phyloP scores from a whole-genome alignment of 2,888 invertebrate species.

The Cheilosia variabilis region DNA sequence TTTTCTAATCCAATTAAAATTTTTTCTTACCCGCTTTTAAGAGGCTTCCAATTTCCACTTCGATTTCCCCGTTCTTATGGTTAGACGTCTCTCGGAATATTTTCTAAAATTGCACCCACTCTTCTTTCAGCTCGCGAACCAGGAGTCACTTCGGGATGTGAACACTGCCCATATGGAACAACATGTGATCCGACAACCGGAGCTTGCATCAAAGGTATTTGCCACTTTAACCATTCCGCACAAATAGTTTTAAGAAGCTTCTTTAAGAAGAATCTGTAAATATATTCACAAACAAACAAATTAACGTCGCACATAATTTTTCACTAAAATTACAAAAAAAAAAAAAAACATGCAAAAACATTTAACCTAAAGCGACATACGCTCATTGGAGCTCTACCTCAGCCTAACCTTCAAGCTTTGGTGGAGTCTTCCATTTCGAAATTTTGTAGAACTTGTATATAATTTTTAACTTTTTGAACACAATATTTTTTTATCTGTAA shows the following conservation, averaged over 20 bases:
- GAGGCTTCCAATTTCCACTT: too few species aligned
- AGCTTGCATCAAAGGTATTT: slow-evolving; percentile 93
- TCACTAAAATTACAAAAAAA: slow-evolving; percentile 50
- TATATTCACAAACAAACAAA: slow-evolving; percentile 65
- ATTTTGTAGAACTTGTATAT: slow-evolving; percentile 60
- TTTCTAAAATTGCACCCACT: slow-evolving; percentile 20
- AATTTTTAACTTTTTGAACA: slow-evolving; percentile 44
- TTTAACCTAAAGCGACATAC: slow-evolving; percentile 79
- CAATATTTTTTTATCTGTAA: slow-evolving; percentile 78
- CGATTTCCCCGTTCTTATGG: too few species aligned
- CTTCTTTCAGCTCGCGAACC: slow-evolving; percentile 78
- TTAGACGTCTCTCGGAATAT: too few species aligned
- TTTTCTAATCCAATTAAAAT: too few species aligned
- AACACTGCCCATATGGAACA: slow-evolving; percentile 91
- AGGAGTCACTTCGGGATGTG: slow-evolving; percentile 85
- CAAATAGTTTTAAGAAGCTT: slow-evolving; percentile 17
- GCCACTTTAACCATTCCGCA: slow-evolving; percentile 7
- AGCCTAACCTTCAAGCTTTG: slow-evolving; percentile 60
- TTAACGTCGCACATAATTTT: slow-evolving; percentile 68
- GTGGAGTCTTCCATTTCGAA: slow-evolving; percentile 45
- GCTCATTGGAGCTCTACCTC: slow-evolving; percentile 50
- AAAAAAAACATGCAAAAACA: slow-evolving; percentile 37
- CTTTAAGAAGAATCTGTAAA: slow-evolving; percentile 69
- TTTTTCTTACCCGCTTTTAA: too few species aligned
- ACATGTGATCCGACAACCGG: slow-evolving; percentile 91